phyloP scores from a whole-genome alignment of 2,888 invertebrate genomes.

The Catocala sponsa region DNA sequence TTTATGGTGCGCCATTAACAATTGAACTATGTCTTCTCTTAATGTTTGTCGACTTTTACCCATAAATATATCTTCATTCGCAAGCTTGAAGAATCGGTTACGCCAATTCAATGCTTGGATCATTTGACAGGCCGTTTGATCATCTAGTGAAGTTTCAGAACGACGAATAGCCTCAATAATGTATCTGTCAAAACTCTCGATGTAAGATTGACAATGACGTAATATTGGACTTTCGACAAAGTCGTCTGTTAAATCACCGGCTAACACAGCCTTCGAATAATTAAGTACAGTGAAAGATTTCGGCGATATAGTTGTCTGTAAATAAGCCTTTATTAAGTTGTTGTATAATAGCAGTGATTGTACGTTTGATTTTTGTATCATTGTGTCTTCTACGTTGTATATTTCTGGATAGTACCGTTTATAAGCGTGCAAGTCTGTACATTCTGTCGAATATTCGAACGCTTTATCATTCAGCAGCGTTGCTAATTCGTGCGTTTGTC shows the following conservation, averaged over 20 bases:
- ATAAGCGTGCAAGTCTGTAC: slow-evolving; percentile 43
- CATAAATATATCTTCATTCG: slow-evolving; percentile 71
- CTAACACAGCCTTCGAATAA: slow-evolving; percentile 82
- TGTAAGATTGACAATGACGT: slow-evolving; percentile 82
- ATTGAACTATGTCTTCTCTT: slow-evolving; percentile 87
- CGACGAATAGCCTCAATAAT: slow-evolving; percentile 72
- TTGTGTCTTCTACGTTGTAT: slow-evolving; percentile 42
- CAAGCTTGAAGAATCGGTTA: slow-evolving; percentile 77
- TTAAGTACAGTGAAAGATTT: slow-evolving; percentile 75
- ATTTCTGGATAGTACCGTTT: slow-evolving; percentile 72
- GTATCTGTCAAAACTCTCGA: slow-evolving; percentile 78
- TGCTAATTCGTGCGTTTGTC: slow-evolving; percentile 35
- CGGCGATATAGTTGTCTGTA: slow-evolving; percentile 46
- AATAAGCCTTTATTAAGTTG: slow-evolving; percentile 58
- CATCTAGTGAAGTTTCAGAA: slow-evolving; percentile 61
- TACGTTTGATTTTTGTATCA: slow-evolving; percentile 65
- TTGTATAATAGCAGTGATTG: slow-evolving; percentile 83
- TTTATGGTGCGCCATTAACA: slow-evolving; percentile 91
- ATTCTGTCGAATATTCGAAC: slow-evolving; percentile 44
- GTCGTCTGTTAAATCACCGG: slow-evolving; percentile 78
- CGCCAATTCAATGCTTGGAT: slow-evolving; percentile 87
- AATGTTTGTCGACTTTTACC: slow-evolving; percentile 71
- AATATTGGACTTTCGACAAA: slow-evolving; percentile 86
- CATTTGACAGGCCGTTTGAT: slow-evolving; percentile 73
- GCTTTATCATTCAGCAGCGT: slow-evolving; percentile 60